Evolutionary conservation across 1,140 invertebrate species (phyloP).

Genomic region (Zaprionus capensis): DNA sequence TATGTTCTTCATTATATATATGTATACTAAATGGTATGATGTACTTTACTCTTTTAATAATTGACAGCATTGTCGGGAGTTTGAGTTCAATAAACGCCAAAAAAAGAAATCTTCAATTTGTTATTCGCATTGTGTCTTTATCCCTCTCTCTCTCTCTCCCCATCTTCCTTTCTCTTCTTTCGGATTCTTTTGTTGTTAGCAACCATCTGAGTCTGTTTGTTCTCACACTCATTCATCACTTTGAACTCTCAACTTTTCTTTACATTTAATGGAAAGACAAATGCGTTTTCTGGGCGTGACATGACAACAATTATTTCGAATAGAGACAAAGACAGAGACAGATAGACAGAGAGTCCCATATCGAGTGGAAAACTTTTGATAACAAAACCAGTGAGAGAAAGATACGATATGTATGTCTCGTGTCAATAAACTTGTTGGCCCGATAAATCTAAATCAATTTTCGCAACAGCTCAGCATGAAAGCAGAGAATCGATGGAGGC

Average conservation of each 20-base stretch:
- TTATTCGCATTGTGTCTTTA: slow-evolving; percentile 42
- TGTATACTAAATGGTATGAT: background rate
- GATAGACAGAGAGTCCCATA: slow-evolving; percentile 12
- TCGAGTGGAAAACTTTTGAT: slow-evolving; percentile 65
- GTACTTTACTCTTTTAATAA: slow-evolving; percentile 21
- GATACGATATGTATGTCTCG: slow-evolving; percentile 40
- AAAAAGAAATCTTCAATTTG: slow-evolving; percentile 49
- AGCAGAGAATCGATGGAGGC: slow-evolving; percentile 51
- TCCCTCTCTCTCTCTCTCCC: background rate
- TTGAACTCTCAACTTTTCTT: slow-evolving; percentile 69
- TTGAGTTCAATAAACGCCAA: slow-evolving; percentile 46
- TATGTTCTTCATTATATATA: background rate
- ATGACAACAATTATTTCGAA: slow-evolving; percentile 21
- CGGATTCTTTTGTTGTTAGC: slow-evolving; percentile 34
- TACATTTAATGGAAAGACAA: slow-evolving; percentile 61
- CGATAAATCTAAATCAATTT: slow-evolving; percentile 71
- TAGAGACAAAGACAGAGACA: slow-evolving; percentile 29
- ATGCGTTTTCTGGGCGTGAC: slow-evolving; percentile 37
- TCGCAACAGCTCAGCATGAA: slow-evolving; percentile 34
- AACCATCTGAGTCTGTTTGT: slow-evolving; percentile 37
- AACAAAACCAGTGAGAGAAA: slow-evolving; percentile 14
- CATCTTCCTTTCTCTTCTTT: too few species aligned
- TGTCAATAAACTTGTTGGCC: slow-evolving; percentile 77
- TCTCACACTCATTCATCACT: slow-evolving; percentile 52
- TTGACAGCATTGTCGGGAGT: slow-evolving; percentile 18